phyloP scores from a whole-genome alignment of 2,888 invertebrate species.

The Tenthredo livida region DNA sequence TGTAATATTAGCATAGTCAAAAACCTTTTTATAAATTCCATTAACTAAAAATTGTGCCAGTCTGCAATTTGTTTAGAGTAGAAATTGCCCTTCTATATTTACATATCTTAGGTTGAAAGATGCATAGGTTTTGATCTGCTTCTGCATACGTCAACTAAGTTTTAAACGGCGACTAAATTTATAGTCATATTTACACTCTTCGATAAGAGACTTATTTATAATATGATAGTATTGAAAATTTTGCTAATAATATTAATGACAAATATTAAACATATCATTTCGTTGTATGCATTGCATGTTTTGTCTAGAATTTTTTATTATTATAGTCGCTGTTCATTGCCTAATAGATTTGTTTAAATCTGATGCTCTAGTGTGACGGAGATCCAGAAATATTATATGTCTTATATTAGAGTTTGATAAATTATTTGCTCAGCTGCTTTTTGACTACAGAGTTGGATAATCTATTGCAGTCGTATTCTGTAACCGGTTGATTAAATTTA shows the following conservation, averaged over 20 bases:
- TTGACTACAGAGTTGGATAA: constrained; percentile 46
- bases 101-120: constrained; percentile 33
- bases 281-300: not conserved
- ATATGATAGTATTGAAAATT: constrained; percentile 11
- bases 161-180: not conserved
- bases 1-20: not conserved
- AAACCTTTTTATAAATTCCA: constrained; percentile 6
- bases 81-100: constrained; percentile 20
- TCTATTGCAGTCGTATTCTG: constrained; percentile 24
- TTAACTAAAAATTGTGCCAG: constrained; percentile 34
- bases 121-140: not conserved
- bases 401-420: not conserved
- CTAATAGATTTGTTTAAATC: constrained; percentile 9
- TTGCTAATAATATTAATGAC: constrained; percentile 21
- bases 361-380: not conserved
- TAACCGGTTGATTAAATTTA: constrained; percentile 54
- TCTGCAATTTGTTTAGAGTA: not conserved
- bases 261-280: constrained; percentile 48
- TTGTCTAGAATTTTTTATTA: not conserved
- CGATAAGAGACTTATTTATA: not conserved
- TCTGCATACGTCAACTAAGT: constrained; percentile 6
- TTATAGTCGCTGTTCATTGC: constrained; percentile 9
- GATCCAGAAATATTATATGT: not conserved
- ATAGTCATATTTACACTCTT: not conserved
- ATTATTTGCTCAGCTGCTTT: constrained; percentile 7